Evolutionary conservation across 2,113 vertebrate genomes (phyloP), one percentile per base, ranked within the genome.

Genomic region (Argyrosomus japonicus): DNA sequence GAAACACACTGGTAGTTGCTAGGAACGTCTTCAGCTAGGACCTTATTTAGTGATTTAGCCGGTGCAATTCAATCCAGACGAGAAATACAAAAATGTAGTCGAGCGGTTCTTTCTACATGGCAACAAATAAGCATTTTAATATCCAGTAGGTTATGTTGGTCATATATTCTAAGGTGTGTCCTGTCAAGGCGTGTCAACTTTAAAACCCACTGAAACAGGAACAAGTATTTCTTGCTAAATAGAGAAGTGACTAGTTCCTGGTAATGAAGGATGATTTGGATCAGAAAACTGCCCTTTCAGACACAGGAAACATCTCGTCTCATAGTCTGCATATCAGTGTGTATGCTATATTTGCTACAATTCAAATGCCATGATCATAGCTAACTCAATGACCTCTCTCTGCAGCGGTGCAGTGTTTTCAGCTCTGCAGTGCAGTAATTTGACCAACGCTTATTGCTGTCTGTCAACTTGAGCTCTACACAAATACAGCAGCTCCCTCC

Each of bases 381-480:
- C 48, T 29, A 51, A 47, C 18, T 19, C 53, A 57, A 75, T 29
- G 19, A 50, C 32, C 53, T 68, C 45, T 76, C 61, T 19, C 57
- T 7, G 51, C 69, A 75, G 65, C 56, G 12, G 43, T 64, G 27
- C 40, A 12, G 11, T 17, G 53, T 14, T 21, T 76, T 75, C 56
- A 36, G 40, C 15, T 5, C 6, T n/a, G 58, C 3, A 32, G 50
- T 13, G 65, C 63, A 51, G 68, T 80, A 54, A 90, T 82, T 88
- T 25, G 12, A 75, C 43, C 15, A 14, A 51, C 87, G 79, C 81
- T 82, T 75, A 68, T 51, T 36, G 51, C 79, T 70, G 63, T 84
- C 84, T 67, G 62, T 90, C 87, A 88, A 62, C 47, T 54, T 68
- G 48, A 81, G 61, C 64, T 82, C 53, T 68, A 29, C 65, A 47